phyloP scores from a whole-genome alignment of 2,113 vertebrate genomes.

The Xenopus laevis region DNA sequence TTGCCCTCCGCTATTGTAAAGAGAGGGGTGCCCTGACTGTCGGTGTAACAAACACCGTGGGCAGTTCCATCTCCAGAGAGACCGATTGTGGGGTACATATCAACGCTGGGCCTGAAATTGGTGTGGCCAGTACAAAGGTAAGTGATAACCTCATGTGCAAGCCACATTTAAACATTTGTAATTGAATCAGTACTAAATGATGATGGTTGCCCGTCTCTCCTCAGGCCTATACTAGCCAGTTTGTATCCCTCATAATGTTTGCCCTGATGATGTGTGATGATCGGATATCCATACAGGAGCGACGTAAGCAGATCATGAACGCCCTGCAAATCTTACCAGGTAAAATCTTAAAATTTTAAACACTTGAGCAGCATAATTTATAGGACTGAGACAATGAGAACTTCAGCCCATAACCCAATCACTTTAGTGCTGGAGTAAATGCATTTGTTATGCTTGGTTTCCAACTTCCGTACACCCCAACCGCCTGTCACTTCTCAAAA shows the following conservation, averaged over 20 bases:
- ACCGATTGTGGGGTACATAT: constrained; percentile 96
- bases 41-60: constrained; percentile 95
- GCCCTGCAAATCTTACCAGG: constrained; percentile 89
- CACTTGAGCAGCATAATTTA: no score
- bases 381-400: no score
- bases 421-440: no score
- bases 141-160: constrained; percentile 8
- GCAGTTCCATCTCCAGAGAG: constrained; percentile 94
- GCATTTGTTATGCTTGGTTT: no score
- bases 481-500: no score
- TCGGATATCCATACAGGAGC: constrained; percentile 92
- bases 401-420: no score
- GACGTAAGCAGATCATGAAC: constrained; percentile 89
- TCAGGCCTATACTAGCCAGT: constrained; percentile 96
- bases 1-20: constrained; percentile 91
- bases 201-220: not conserved
- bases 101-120: constrained; percentile 93
- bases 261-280: constrained; percentile 95
- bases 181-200: no score
- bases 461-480: no score
- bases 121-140: constrained; percentile 97
- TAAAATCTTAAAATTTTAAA: constrained; percentile 48
- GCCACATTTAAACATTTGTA: no score
- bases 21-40: constrained; percentile 91
- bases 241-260: constrained; percentile 95